phyloP scores from a whole-genome alignment of 2,113 vertebrate genomes.

The Nannospalax galili region DNA sequence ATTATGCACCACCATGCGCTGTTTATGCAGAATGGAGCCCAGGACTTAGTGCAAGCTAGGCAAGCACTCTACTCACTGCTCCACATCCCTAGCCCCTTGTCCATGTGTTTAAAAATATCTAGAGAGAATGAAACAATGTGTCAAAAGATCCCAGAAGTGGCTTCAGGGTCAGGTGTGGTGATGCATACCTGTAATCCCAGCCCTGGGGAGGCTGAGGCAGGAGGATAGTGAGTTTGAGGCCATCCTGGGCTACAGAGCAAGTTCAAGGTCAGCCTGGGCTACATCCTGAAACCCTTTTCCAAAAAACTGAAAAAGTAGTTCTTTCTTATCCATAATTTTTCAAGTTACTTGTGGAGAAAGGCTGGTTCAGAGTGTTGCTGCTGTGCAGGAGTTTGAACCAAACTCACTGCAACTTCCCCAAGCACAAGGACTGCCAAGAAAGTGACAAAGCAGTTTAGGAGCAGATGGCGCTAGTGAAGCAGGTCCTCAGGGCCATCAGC shows the following conservation, averaged over 20 bases:
- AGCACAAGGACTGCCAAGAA: too few relatives aligned
- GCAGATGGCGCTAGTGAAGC: not conserved
- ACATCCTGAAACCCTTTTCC: not conserved
- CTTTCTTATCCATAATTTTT: not conserved
- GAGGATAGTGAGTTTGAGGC: not conserved
- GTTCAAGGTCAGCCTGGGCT: not conserved
- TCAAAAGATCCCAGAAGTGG: not conserved
- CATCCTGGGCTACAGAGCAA: not conserved
- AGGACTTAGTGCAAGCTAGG: not conserved
- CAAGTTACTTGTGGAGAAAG: not conserved
- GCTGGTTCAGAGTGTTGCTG: rapidly evolving
- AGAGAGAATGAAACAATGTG: not conserved
- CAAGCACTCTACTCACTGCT: not conserved
- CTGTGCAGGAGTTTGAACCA: not conserved
- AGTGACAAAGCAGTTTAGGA: not conserved
- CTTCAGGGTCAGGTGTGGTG: not conserved
- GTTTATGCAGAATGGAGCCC: not conserved
- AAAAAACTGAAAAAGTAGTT: too few relatives aligned
- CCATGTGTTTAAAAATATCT: not conserved
- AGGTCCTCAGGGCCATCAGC: not conserved
- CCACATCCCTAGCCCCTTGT: not conserved
- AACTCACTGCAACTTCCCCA: rapidly evolving
- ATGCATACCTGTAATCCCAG: not conserved
- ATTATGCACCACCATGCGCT: too few relatives aligned
- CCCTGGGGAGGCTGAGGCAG: not conserved